phyloP scores from a whole-genome alignment of 2,113 vertebrate species.

The Ictidomys tridecemlineatus region DNA sequence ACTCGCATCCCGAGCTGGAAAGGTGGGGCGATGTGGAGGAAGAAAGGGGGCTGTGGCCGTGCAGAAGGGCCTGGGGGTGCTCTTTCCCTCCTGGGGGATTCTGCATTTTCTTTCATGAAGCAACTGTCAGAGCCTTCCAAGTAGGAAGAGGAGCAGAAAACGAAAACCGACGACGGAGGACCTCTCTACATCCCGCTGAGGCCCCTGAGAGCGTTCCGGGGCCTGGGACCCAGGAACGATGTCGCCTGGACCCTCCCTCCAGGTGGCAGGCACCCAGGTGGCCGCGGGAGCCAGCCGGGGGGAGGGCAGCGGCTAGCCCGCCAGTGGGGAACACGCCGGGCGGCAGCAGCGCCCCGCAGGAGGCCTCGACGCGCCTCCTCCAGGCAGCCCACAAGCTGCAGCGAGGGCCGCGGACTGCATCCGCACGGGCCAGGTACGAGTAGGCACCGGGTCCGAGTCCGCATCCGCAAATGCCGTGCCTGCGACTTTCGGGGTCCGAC shows the following conservation, averaged over 20 bases:
- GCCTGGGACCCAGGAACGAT: background rate
- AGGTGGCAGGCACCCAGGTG: background rate
- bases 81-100: background rate
- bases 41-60: fast-evolving
- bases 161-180: background rate
- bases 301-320: background rate
- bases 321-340: background rate
- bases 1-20: fast-evolving
- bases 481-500: background rate
- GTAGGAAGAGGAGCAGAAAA: background rate
- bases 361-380: background rate
- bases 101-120: too few species aligned
- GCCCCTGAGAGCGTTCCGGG: background rate
- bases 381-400: background rate
- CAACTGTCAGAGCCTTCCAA: background rate
- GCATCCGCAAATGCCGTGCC: too few species aligned
- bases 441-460: fast-evolving
- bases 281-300: background rate
- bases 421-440: background rate
- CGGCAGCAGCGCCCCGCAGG: background rate
- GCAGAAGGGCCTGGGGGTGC: background rate
- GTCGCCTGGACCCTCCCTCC: background rate
- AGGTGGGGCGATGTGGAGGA: fast-evolving
- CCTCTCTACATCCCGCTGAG: background rate
- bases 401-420: background rate